Evolutionary conservation across 2,797 vertebrate species (phyloP).

Genomic region (Poecile montanus): DNA sequence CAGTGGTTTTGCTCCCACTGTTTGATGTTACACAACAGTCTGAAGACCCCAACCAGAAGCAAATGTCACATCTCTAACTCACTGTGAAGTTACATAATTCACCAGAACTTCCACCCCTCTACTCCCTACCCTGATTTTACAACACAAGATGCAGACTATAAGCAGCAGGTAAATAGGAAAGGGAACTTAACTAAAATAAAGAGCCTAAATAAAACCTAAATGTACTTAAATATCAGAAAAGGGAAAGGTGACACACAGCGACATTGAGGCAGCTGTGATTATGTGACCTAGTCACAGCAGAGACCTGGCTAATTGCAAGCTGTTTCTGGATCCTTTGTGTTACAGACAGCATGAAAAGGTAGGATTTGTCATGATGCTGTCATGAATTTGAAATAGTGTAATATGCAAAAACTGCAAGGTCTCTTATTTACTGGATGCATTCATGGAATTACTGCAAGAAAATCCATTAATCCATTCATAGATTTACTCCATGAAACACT

Average conservation of each 20-base stretch:
- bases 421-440: neutral
- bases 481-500: neutral
- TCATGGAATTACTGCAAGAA: neutral
- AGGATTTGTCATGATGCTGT: neutral
- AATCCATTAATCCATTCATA: neutral
- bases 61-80: neutral
- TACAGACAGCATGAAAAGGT: neutral
- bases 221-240: neutral
- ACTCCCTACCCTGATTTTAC: neutral
- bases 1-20: neutral
- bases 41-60: neutral
- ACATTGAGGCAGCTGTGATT: neutral
- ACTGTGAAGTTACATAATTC: neutral
- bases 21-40: neutral
- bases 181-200: neutral
- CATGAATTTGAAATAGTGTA: neutral
- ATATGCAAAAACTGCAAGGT: neutral
- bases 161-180: neutral
- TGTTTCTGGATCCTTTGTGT: neutral
- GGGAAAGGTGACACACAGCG: neutral
- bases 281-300: neutral
- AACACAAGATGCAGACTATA: neutral
- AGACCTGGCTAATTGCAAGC: neutral
- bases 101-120: neutral
- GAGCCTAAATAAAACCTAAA: neutral